Base-by-base conservation (phyloP, 2,888 invertebrate species). In the Ischnus inquisitorius region DNA sequence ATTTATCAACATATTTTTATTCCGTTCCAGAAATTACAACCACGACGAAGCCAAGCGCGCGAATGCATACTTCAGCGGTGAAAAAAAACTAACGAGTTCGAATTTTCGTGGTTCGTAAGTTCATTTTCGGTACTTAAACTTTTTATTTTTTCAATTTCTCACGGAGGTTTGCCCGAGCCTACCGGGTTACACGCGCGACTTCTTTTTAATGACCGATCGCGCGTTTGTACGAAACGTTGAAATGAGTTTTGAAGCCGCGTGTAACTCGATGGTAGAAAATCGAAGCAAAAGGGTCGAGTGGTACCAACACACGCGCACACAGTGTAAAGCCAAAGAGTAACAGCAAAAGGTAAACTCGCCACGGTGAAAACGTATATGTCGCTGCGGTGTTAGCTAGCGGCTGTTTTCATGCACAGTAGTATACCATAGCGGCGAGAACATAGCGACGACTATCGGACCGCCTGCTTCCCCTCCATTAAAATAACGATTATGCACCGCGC, bases 401-500 rank as follows among this genome's bases (percentile, higher is more conserved):
- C 46, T 60, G 60, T 68, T 68, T 57, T 43, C 34, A 22, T 43
- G 77, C 65, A 28, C 25, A 65, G 48, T 41, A 62, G 34, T 34
- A 62, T 41, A 19, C 46, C 46, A 46, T n/a, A 46, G 46, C 46
- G 46, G 12, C 4, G 34, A 46, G 46, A 3, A 22, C 28, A 64
- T 46, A 68, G 25, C 68, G 62, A 71, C 65, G 76, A 71, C 81
- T 75, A 54, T 79, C 79, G 72, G 82, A 81, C 88, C 92, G 92
- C 91, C 91, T 91, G 92, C 91, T 91, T 87, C 71, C 39, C 65
- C 91, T 89, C 91, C 90, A 92, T 92, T 92, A 92, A 91, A 91
- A 92, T 92, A 92, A 92, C 92, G 91, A 91, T 92, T 89, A 89
- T 88, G 84, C 82, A 86, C 86, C 86, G 83, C 85, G 88, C 90